Base-by-base conservation (phyloP, 2,888 invertebrate genomes). In the Neuroscelio doddi region DNA sequence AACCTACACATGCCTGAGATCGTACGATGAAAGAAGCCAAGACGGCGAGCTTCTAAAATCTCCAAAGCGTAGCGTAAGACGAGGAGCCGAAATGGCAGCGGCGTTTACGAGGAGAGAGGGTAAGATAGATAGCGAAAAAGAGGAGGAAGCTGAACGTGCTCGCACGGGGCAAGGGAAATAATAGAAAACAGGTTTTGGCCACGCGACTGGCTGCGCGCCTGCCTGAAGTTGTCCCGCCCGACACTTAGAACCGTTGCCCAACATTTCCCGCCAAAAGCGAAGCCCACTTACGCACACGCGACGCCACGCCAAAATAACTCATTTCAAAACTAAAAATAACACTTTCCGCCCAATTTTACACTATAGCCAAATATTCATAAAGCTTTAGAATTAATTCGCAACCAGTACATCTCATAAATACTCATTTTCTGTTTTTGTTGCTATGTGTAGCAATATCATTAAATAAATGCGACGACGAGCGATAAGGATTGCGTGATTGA, bases 141-240 rank as follows among this genome's bases (percentile, higher is more conserved):
- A 46, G 63, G 66, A 56, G 47, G 72, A 69, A 68, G 46, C n/a
- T n/a, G 58, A 63, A 57, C 42, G 36, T 38, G 21, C 3, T 1
- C 21, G 34, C 15, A 15, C 27, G 29, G 14, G 57, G 51, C 41
- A 44, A 51, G 56, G n/a, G 52, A 53, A 51, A 45, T 53, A 53
- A 58, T 57, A 72, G 76, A 77, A 74, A 79, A 78, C 78, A 79
- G 77, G 79, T 79, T 78, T 64, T 62, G 69, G 79, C 79, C 79
- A 80, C 79, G 79, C 79, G 79, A 78, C 79, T 52, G 67, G 39
- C 49, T 41, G 50, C 68, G 63, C 63, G 63, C 53, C 58, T 64
- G 64, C 53, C 49, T 21, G 39, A 64, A 44, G 57, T 44, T 39
- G 45, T 41, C 64, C 64, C 64, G 66, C 64, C 57, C 61, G 61